Conservation (phyloP, 2,888 invertebrate species). For the Drosophila longiperda region DNA sequence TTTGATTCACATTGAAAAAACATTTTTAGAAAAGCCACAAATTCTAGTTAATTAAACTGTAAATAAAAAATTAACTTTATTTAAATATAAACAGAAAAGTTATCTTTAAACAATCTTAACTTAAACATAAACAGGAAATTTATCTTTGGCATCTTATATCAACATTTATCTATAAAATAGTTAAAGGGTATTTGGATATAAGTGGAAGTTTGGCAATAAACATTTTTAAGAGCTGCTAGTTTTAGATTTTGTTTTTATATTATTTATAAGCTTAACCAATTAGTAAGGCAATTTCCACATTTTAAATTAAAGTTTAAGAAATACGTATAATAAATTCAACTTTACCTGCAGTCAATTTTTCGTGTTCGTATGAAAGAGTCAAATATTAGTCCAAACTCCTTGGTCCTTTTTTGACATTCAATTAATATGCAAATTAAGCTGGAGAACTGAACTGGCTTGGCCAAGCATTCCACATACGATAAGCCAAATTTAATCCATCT, state of each 20-base stretch:
- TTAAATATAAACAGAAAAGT: not conserved
- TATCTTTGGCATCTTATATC: too few relatives aligned
- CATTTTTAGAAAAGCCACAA: not conserved
- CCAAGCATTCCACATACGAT: constrained; percentile 50
- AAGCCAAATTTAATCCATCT: constrained; percentile 50
- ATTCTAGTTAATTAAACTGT: not conserved
- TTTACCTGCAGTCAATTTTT: constrained; percentile 37
- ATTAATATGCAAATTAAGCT: constrained; percentile 77
- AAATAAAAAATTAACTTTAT: not conserved
- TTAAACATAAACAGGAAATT: not conserved
- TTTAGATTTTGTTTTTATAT: not conserved
- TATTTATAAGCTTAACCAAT: not conserved
- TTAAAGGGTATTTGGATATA: accelerated
- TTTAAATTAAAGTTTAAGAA: not conserved
- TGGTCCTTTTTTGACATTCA: constrained; percentile 75
- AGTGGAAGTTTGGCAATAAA: not conserved
- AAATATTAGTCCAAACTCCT: constrained; percentile 36
- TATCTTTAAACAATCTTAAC: not conserved
- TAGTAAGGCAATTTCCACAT: not conserved
- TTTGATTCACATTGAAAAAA: not conserved
- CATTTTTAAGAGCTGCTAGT: not conserved
- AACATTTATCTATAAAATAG: not conserved
- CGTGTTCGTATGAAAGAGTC: constrained; percentile 25
- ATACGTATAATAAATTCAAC: constrained; percentile 1
- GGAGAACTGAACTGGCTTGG: constrained; percentile 32